Evolutionary conservation across 2,797 vertebrate genomes (phyloP), one percentile per base, ranked within the genome.

Genomic region (Lacerta agilis): DNA sequence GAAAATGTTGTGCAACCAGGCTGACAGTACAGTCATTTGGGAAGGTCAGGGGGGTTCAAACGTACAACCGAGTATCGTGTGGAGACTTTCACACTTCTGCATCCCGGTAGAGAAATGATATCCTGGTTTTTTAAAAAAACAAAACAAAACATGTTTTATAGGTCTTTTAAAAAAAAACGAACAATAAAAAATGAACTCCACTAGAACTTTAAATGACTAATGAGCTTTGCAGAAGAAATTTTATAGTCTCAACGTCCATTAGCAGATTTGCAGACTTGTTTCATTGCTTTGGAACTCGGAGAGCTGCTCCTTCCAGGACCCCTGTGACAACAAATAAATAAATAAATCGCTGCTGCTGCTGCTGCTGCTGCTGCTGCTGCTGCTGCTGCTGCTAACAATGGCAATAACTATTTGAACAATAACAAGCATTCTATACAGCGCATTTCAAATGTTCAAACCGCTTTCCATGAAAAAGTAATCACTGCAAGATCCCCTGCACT

Each of bases 171-270:
- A 36, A 58, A n/a, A 36, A 78, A 43, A 38, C n/a, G 11, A 29
- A 80, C 77, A 72, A 92, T 96, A 97, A 97, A 98, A 97, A 94
- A 91, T 2, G 86, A 96, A 95, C 95, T 95, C 94, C 97, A 93
- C 45, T 93, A 94, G 94, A 95, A 94, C 92, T 91, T 96, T 92
- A 27, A 90, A 91, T 93, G 94, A 95, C 95, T 98, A 97, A 99
- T 98, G 97, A 96, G 92, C 98, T 98, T 98, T 97, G 95, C 98
- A 98, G 98, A 95, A 96, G 95, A 90, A 81, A 91, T 96, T 97
- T 96, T 82, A 95, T 94, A 87, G 94, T 94, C 94, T 96, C 94
- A 92, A 94, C 96, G 96, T 97, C 97, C 97, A 95, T 97, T 97
- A 97, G 90, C 87, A 92, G 89, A 5, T 91, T 89, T 87, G 91